Percentiles rank a stretch among this genome's conserved stretches.
Evolutionary conservation across 1,140 invertebrate species (phyloP).

Genomic region (Agraylea sexmaculata): DNA sequence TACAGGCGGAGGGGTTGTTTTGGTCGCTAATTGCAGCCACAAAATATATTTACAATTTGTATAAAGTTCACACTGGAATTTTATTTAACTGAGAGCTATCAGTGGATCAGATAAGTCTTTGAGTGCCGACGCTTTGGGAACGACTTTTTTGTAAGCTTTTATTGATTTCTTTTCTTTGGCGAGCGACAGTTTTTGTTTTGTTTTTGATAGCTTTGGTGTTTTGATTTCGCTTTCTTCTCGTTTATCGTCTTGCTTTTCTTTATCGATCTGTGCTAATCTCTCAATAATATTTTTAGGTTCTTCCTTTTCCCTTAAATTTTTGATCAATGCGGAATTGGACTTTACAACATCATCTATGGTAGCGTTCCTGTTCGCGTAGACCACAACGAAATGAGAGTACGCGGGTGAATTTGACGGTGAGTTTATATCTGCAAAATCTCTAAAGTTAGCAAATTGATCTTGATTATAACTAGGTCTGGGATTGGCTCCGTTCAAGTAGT

Average conservation of each 20-base stretch:
- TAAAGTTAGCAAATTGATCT: constrained; percentile 75
- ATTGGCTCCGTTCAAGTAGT: constrained; percentile 43
- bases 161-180: constrained; percentile 42
- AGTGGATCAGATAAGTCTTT: constrained; percentile 47
- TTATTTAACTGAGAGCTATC: constrained; percentile 51
- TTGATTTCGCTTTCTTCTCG: constrained; percentile 29
- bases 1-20: too few species aligned
- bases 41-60: too few species aligned
- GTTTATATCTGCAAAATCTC: constrained; percentile 80
- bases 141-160: constrained; percentile 27
- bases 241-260: constrained; percentile 35
- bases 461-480: constrained; percentile 48
- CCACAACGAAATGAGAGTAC: constrained; percentile 70
- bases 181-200: constrained; percentile 49
- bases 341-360: constrained; percentile 34
- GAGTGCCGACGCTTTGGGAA: constrained; percentile 17
- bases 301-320: constrained; percentile 27
- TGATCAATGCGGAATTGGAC: constrained; percentile 18
- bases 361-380: constrained; percentile 65
- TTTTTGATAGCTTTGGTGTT: constrained; percentile 50
- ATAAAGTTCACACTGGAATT: too few species aligned
- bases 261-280: constrained; percentile 57
- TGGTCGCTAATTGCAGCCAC: too few species aligned
- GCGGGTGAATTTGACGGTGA: constrained; percentile 66
- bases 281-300: constrained; percentile 73